A percentile compares a stretch with the other conserved stretches of the same genome.
phyloP scores from a whole-genome alignment of 2,113 vertebrate genomes.

The Tricholaema leucomelas region DNA sequence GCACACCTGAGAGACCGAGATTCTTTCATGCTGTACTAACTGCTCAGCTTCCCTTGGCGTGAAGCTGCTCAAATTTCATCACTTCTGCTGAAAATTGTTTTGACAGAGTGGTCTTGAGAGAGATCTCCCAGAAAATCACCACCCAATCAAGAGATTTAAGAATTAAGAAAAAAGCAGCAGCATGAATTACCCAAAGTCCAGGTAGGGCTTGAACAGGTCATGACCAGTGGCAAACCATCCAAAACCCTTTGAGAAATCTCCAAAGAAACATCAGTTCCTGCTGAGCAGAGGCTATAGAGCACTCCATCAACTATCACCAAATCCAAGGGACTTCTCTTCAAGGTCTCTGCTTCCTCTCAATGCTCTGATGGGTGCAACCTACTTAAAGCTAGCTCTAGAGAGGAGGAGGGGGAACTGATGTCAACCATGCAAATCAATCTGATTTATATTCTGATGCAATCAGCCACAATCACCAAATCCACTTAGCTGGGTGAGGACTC shows the following conservation, averaged over 20 bases:
- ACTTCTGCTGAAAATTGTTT: not conserved
- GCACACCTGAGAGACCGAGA: not conserved
- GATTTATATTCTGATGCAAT: constrained; percentile 72
- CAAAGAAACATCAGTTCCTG: not conserved
- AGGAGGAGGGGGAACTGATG: not conserved
- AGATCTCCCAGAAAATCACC: not conserved
- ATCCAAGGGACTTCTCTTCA: not conserved
- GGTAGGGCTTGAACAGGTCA: not conserved
- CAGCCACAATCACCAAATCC: constrained; percentile 63
- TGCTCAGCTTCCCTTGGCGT: not conserved
- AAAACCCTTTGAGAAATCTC: not conserved
- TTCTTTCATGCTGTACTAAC: not conserved
- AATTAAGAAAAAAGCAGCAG: not conserved
- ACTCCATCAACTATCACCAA: not conserved
- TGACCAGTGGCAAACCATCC: not conserved
- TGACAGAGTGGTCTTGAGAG: not conserved
- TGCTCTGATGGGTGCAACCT: not conserved
- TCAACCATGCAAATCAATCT: constrained; percentile 42
- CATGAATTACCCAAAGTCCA: not conserved
- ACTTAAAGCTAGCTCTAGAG: constrained; percentile 2
- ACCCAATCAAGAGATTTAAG: not conserved
- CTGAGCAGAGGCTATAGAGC: not conserved
- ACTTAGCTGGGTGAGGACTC: constrained; percentile 64
- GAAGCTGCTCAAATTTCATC: not conserved
- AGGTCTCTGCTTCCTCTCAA: not conserved